Evolutionary conservation across 1,140 invertebrate genomes (phyloP).

Genomic region (Drosophila nasuta): DNA sequence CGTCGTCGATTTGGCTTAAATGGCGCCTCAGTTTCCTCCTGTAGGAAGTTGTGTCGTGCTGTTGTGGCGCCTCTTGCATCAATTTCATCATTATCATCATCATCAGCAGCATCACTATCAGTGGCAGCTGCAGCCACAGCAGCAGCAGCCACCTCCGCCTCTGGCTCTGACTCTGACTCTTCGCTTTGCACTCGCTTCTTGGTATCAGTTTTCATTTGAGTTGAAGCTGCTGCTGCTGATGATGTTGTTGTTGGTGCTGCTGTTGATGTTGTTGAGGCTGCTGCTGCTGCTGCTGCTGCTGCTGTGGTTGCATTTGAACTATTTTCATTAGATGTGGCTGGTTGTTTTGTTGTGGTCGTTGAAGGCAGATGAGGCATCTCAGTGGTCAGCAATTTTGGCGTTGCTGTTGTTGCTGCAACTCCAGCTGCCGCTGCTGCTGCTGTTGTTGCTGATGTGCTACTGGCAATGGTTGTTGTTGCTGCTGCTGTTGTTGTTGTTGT

Average conservation of each 20-base stretch:
- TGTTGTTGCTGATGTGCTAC: conserved; percentile 25
- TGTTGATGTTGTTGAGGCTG: conserved; percentile 24
- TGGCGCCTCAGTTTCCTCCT: conserved; percentile 78
- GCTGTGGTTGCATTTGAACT: conserved; percentile 39
- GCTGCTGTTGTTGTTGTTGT: conserved; percentile 22
- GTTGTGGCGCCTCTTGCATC: conserved; percentile 38
- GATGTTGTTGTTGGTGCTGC: conserved; percentile 12
- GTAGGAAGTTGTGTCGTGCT: conserved; percentile 76
- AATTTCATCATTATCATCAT: conserved; percentile 3
- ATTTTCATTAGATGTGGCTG: conserved; percentile 51
- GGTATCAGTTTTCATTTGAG: conserved; percentile 5
- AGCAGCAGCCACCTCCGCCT: neutral
- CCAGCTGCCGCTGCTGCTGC: neutral
- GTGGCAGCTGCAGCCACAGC: no score
- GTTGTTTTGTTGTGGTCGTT: conserved; percentile 44
- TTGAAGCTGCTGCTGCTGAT: conserved; percentile 12
- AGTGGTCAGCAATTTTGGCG: conserved; percentile 21
- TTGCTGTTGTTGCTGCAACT: conserved; percentile 3
- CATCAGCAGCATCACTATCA: neutral
- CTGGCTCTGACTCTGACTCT: neutral
- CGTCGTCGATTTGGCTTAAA: conserved; percentile 84
- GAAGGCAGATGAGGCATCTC: conserved; percentile 21
- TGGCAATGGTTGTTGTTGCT: conserved; percentile 4
- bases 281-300: conserved; percentile 30
- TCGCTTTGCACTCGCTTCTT: neutral